phyloP scores from a whole-genome alignment of 2,888 invertebrate genomes.

The Apotomis betuletana region DNA sequence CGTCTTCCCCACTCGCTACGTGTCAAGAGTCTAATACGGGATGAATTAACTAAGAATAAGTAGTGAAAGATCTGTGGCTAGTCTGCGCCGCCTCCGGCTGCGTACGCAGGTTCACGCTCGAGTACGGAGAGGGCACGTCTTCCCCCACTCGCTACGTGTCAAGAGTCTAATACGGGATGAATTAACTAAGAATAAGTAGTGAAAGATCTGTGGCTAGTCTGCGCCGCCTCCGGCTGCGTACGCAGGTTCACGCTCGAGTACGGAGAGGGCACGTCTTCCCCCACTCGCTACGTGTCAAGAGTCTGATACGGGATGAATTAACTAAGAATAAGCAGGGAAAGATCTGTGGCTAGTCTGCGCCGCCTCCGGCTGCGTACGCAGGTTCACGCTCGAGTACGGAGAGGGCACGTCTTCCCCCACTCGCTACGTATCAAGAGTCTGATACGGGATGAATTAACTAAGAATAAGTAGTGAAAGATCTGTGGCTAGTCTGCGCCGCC shows the following conservation, averaged over 20 bases:
- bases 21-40: slow-evolving; percentile 40
- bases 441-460: slow-evolving; percentile 20
- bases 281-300: slow-evolving; percentile 41
- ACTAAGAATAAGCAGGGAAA: background rate
- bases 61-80: slow-evolving; percentile 14
- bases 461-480: background rate
- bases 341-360: slow-evolving; percentile 16
- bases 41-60: background rate
- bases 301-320: slow-evolving; percentile 27
- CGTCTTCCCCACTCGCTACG: slow-evolving; percentile 39
- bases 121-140: slow-evolving; percentile 32
- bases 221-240: background rate
- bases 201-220: slow-evolving; percentile 20
- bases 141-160: slow-evolving; percentile 40
- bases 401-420: slow-evolving; percentile 33
- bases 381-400: slow-evolving; percentile 27
- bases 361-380: slow-evolving; percentile 1
- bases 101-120: slow-evolving; percentile 30
- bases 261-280: slow-evolving; percentile 32
- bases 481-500: slow-evolving; percentile 4
- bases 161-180: slow-evolving; percentile 34
- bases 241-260: slow-evolving; percentile 29
- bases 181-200: background rate
- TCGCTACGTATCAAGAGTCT: slow-evolving; percentile 41
- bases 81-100: background rate